Evolutionary conservation across 2,888 invertebrate genomes (phyloP).

Genomic region (Spodoptera picta): DNA sequence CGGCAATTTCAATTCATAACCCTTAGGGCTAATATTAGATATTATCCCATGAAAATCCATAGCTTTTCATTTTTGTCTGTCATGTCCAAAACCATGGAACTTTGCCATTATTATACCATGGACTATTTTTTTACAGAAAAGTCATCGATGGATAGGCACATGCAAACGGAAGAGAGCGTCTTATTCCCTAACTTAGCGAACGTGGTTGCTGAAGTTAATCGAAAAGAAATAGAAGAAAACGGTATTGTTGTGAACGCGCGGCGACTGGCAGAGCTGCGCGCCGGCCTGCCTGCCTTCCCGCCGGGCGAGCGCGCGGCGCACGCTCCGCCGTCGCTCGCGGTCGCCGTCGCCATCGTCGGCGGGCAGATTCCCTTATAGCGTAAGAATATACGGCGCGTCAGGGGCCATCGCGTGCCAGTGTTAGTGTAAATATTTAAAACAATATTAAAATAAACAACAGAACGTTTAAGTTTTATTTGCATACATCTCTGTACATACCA

Average conservation of each 20-base stretch:
- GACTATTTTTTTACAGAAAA: slow-evolving; percentile 61
- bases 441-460: neutral
- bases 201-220: slow-evolving; percentile 17
- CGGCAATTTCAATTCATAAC: too few species aligned
- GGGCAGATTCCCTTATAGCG: slow-evolving; percentile 65
- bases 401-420: slow-evolving; percentile 59
- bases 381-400: slow-evolving; percentile 19
- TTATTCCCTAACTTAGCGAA: slow-evolving; percentile 51
- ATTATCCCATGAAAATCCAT: too few species aligned
- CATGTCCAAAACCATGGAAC: too few species aligned
- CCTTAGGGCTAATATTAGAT: too few species aligned
- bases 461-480: neutral
- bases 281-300: slow-evolving; percentile 53
- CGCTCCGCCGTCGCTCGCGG: slow-evolving; percentile 54
- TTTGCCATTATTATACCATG: too few species aligned
- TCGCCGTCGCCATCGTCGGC: slow-evolving; percentile 62
- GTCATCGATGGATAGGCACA: slow-evolving; percentile 73
- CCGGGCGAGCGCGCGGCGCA: slow-evolving; percentile 34
- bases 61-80: too few species aligned
- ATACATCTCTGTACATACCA: neutral
- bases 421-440: slow-evolving; percentile 55
- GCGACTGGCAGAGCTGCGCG: slow-evolving; percentile 57
- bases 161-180: slow-evolving; percentile 76
- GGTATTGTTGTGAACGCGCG: slow-evolving; percentile 65
- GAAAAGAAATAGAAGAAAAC: slow-evolving; percentile 25